Conservation (phyloP, 2,797 vertebrate genomes). For the Typhlichthys subterraneus region DNA sequence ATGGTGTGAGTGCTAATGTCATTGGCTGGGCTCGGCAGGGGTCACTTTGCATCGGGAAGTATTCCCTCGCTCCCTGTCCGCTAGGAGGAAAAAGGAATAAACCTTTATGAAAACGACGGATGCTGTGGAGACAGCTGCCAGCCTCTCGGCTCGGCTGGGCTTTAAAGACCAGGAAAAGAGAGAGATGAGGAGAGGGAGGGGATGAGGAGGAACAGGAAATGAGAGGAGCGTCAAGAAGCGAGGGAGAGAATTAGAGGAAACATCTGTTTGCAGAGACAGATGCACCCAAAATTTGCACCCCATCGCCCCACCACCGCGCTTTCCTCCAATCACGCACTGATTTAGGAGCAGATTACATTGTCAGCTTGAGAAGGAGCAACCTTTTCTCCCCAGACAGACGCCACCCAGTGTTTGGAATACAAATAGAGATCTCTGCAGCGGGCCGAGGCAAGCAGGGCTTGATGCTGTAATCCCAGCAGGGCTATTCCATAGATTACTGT, state of each 20-base stretch:
- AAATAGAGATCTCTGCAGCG: constrained; percentile 19
- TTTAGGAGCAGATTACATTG: constrained; percentile 48
- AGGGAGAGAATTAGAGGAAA: constrained; percentile 48
- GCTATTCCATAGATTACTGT: constrained; percentile 1
- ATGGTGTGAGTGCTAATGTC: background rate
- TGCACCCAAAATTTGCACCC: constrained; percentile 42
- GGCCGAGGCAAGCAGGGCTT: background rate
- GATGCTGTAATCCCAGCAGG: background rate
- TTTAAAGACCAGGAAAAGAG: background rate
- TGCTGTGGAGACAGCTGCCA: too few relatives aligned
- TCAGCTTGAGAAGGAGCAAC: constrained; percentile 24
- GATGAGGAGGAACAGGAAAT: background rate
- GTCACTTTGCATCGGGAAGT: constrained; percentile 5
- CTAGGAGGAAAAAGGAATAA: too few relatives aligned
- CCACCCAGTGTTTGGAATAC: constrained; percentile 24
- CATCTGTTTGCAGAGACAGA: constrained; percentile 60
- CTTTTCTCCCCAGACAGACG: background rate
- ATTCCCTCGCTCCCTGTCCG: too few relatives aligned
- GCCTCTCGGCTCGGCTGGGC: background rate
- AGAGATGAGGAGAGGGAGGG: constrained; percentile 9
- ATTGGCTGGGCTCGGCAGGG: constrained; percentile 12
- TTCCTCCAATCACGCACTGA: constrained; percentile 41
- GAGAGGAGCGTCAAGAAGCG: constrained; percentile 11
- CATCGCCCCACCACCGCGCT: constrained; percentile 3
- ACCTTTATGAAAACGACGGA: too few relatives aligned